Conservation (phyloP, 1,140 invertebrate genomes). For the Drosophila melanica region DNA sequence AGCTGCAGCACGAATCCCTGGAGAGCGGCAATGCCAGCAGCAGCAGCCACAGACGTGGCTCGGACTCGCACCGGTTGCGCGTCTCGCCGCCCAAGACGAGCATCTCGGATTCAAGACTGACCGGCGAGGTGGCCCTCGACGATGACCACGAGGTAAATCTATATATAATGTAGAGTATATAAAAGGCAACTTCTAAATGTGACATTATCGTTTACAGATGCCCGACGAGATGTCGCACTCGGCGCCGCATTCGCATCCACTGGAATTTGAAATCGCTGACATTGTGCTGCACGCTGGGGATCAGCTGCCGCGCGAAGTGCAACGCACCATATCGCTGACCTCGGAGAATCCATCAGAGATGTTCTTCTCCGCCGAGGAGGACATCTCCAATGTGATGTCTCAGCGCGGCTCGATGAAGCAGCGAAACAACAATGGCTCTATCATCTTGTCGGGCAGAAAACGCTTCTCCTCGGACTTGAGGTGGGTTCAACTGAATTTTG, state of each 20-base stretch:
- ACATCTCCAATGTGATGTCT: slow-evolving; percentile 86
- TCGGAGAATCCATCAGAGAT: slow-evolving; percentile 95
- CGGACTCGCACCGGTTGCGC: slow-evolving; percentile 88
- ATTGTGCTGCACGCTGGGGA: slow-evolving; percentile 66
- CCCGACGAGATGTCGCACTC: slow-evolving; percentile 85
- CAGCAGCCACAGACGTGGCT: slow-evolving; percentile 85
- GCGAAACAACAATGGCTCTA: slow-evolving; percentile 69
- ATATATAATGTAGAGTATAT: not conserved
- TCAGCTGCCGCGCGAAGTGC: slow-evolving; percentile 86
- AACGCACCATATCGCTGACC: slow-evolving; percentile 93
- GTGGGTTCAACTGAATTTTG: slow-evolving; percentile 24
- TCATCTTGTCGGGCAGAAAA: slow-evolving; percentile 84
- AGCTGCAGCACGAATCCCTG: slow-evolving; percentile 64
- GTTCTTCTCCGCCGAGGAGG: slow-evolving; percentile 96
- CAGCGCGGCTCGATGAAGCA: slow-evolving; percentile 80
- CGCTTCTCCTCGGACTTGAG: slow-evolving; percentile 85
- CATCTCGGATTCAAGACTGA: slow-evolving; percentile 92
- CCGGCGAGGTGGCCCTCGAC: slow-evolving; percentile 85
- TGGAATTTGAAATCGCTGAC: slow-evolving; percentile 82
- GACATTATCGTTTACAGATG: slow-evolving; percentile 48
- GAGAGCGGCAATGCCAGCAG: slow-evolving; percentile 81
- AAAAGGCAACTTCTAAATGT: not conserved
- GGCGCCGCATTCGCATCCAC: slow-evolving; percentile 83
- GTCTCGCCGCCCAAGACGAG: slow-evolving; percentile 86
- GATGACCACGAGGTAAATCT: slow-evolving; percentile 71